Percentiles rank a stretch among this genome's conserved stretches.
phyloP scores from a whole-genome alignment of 2,888 invertebrate genomes.

The Sturmia bella region DNA sequence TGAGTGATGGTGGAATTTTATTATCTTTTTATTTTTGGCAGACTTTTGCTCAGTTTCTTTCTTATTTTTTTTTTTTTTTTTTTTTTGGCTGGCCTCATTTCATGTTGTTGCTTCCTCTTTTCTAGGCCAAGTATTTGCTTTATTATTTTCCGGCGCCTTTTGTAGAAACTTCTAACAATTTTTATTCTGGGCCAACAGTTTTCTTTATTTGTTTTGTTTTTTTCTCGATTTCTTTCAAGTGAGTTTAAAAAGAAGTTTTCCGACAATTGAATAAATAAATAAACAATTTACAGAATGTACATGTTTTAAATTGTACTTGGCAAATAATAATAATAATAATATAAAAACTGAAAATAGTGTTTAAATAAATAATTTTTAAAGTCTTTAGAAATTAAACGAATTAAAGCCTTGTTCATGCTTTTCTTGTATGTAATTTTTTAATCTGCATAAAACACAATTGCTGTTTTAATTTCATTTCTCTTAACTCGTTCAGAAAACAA shows the following conservation, averaged over 20 bases:
- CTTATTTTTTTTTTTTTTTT: neutral
- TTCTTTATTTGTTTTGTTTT: neutral
- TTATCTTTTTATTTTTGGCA: conserved; percentile 29
- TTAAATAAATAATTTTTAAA: too few relatives aligned
- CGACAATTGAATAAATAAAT: conserved; percentile 40
- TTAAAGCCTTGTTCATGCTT: too few relatives aligned
- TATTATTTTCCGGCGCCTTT: conserved; percentile 43
- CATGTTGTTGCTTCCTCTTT: conserved; percentile 34
- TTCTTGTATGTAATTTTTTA: too few relatives aligned
- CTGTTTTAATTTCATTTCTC: neutral
- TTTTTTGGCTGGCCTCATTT: conserved; percentile 41
- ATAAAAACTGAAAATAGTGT: too few relatives aligned
- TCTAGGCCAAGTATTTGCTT: conserved; percentile 51
- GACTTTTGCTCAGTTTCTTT: neutral
- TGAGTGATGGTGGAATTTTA: neutral
- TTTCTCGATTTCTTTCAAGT: conserved; percentile 18
- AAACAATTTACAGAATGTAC: conserved; percentile 12
- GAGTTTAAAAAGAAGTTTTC: conserved; percentile 26
- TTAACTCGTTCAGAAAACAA: neutral
- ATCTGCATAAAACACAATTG: too few relatives aligned
- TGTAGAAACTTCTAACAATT: conserved; percentile 7
- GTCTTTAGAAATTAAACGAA: too few relatives aligned
- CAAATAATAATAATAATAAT: too few relatives aligned
- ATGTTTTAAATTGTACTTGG: neutral
- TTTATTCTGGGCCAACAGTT: conserved; percentile 42